Evolutionary conservation across 2,797 vertebrate genomes (phyloP), one percentile per base, ranked within the genome.

Genomic region (Alauda arvensis): DNA sequence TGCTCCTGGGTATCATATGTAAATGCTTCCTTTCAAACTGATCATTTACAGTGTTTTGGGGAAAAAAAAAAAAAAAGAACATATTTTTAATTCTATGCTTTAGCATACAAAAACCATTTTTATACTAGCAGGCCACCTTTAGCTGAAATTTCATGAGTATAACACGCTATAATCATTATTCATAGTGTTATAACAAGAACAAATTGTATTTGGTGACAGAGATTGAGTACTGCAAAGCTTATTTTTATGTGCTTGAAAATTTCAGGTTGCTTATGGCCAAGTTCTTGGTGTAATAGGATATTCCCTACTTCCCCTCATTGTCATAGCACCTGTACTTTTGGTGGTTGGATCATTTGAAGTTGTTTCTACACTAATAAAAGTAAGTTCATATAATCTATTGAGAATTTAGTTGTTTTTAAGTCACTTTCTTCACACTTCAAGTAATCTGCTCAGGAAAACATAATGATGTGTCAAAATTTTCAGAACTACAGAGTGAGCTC

Each of bases 251-350:
- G 53, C 95, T 96, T 70, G 85, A 91, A 95, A 96, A 94, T 96
- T 94, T 88, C 95, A 99, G 99, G 99, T 99, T 94, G 98, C 98
- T 46, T 99, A 99, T 70, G 99, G 99, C 59, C 99, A 99, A 95
- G 99, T 99, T 81, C 98, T 99, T 52, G 99, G 99, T 87, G 99
- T 99, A 87, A 99, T 99, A 91, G 99, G 99, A 93, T 99, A 99
- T 97, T 99, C 99, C 57, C 97, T 99, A 72, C 98, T 99, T 91
- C 99, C 99, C 69, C 98, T 99, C 92, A 99, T 99, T 94, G 99
- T 99, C 91, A 98, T 99, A 95, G 98, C 98, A 62, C 99, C 99
- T 66, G 86, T 98, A 83, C 98, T 99, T 87, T 78, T 99, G 93
- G 98, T 99, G 88, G 98, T 98, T 85, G 97, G 98, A 94, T 98